Evolutionary conservation across 2,888 invertebrate genomes (phyloP).

Genomic region (Caenorhabditis uteleia): DNA sequence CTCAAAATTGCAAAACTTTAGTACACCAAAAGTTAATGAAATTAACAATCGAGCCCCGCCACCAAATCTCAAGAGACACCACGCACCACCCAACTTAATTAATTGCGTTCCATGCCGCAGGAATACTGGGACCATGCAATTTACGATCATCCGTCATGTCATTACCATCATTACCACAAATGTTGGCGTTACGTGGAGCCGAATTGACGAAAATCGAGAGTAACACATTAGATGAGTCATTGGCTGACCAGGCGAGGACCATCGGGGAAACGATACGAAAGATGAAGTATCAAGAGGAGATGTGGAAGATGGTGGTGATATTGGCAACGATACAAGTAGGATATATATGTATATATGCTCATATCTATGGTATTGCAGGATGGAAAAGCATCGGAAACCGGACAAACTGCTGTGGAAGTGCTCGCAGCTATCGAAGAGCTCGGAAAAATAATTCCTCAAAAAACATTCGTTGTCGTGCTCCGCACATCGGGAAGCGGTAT

Average conservation of each 20-base stretch:
- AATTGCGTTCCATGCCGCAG: no score
- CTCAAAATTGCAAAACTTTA: no score
- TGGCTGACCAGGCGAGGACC: slow-evolving; percentile 43
- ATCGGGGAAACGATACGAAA: slow-evolving; percentile 39
- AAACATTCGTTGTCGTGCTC: slow-evolving; percentile 51
- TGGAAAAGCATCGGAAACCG: slow-evolving; percentile 54
- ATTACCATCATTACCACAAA: slow-evolving; percentile 43
- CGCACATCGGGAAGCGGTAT: slow-evolving; percentile 51
- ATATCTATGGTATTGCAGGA: slow-evolving; percentile 29
- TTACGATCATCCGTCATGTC: slow-evolving; percentile 38
- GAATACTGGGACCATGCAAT: slow-evolving; percentile 50
- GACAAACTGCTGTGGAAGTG: slow-evolving; percentile 56
- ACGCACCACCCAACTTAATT: no score
- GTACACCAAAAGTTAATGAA: no score
- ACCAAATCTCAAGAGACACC: no score
- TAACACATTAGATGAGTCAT: slow-evolving; percentile 35
- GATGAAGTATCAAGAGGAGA: slow-evolving; percentile 31
- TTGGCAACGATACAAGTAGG: slow-evolving; percentile 49
- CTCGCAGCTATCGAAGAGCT: slow-evolving; percentile 50
- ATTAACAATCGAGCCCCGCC: no score
- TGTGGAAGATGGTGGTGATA: slow-evolving; percentile 56
- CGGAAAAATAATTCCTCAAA: slow-evolving; percentile 33
- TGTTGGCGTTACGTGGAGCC: slow-evolving; percentile 41
- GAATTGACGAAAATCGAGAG: slow-evolving; percentile 40
- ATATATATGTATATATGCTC: neutral